Conservation (phyloP, 2,888 invertebrate species). For the Ceramica pisi region DNA sequence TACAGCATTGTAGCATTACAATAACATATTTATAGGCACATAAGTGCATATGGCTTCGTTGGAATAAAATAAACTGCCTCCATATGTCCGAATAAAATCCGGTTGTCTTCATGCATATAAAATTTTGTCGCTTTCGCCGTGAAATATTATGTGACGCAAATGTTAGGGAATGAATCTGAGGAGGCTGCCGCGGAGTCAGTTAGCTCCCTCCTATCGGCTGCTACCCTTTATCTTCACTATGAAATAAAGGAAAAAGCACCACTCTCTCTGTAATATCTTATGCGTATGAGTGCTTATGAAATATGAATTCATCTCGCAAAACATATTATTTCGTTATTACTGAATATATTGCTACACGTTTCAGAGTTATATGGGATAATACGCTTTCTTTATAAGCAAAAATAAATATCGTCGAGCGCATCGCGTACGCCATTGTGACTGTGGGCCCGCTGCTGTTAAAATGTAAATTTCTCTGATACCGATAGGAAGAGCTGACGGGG, state of each 20-base stretch:
- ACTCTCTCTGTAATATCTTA: constrained; percentile 84
- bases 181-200: constrained; percentile 78
- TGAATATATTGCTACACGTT: constrained; percentile 86
- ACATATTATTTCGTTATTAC: constrained; percentile 90
- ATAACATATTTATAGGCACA: constrained; percentile 48
- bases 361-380: constrained; percentile 78
- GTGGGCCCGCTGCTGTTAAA: constrained; percentile 58
- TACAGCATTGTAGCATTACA: constrained; percentile 25
- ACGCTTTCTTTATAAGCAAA: constrained; percentile 79
- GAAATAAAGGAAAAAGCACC: constrained; percentile 86
- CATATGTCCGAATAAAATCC: constrained; percentile 82
- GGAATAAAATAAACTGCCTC: constrained; percentile 75
- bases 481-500: constrained; percentile 62
- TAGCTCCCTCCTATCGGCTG: constrained; percentile 80
- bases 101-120: constrained; percentile 85
- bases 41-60: constrained; percentile 57
- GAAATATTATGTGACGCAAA: constrained; percentile 86
- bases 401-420: constrained; percentile 75
- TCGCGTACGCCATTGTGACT: constrained; percentile 66
- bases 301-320: constrained; percentile 89
- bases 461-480: constrained; percentile 66
- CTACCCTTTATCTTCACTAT: constrained; percentile 86
- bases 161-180: constrained; percentile 83
- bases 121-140: constrained; percentile 80
- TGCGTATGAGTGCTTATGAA: constrained; percentile 88